Evolutionary conservation across 2,888 invertebrate genomes (phyloP).

Genomic region (Plutella xylostella): DNA sequence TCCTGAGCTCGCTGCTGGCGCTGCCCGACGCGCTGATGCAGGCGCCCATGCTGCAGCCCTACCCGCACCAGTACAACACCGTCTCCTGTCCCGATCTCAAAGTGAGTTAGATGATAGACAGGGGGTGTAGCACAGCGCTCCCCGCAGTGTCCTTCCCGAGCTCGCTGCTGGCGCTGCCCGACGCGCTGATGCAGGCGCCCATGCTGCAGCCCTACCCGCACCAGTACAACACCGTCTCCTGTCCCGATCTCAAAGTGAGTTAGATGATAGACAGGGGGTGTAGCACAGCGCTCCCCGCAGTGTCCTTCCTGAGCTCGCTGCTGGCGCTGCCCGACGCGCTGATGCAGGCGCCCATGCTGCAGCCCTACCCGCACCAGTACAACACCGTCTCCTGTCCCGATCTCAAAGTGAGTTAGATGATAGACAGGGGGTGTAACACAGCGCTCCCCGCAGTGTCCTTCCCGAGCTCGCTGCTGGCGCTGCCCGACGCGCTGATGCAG

Average conservation of each 20-base stretch:
- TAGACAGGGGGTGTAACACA: too few species aligned
- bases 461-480: slow-evolving; percentile 85
- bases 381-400: slow-evolving; percentile 76
- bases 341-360: slow-evolving; percentile 75
- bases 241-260: slow-evolving; percentile 81
- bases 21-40: slow-evolving; percentile 79
- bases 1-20: slow-evolving; percentile 88
- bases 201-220: slow-evolving; percentile 76
- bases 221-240: slow-evolving; percentile 71
- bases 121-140: too few species aligned
- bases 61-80: slow-evolving; percentile 70
- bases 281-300: too few species aligned
- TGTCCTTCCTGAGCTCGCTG: slow-evolving; percentile 88
- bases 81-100: slow-evolving; percentile 81
- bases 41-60: slow-evolving; percentile 77
- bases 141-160: slow-evolving; percentile 92
- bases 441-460: slow-evolving; percentile 93
- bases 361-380: slow-evolving; percentile 74
- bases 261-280: too few species aligned
- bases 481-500: slow-evolving; percentile 78
- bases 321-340: slow-evolving; percentile 83
- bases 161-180: slow-evolving; percentile 85
- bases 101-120: too few species aligned
- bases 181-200: slow-evolving; percentile 74
- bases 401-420: slow-evolving; percentile 72